Conservation (phyloP, 35 echinoderm and acorn worm genomes). For the Ophiothrix spiculata region DNA sequence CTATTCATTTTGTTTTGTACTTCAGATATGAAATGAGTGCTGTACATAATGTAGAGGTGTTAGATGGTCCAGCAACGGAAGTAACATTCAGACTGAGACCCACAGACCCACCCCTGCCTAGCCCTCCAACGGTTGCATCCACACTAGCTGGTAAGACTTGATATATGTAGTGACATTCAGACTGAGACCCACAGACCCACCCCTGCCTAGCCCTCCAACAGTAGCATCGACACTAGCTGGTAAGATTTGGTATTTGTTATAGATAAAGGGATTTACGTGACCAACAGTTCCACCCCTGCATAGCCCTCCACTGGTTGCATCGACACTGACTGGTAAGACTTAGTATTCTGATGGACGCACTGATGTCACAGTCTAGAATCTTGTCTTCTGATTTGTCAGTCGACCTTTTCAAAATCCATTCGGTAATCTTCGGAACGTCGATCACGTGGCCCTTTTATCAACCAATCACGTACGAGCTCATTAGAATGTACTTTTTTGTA, state of each 20-base stretch:
- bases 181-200: background rate
- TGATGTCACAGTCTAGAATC: too few species aligned
- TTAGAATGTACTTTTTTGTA: too few species aligned
- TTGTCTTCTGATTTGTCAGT: too few species aligned
- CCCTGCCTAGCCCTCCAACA: background rate
- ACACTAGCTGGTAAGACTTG: too few species aligned
- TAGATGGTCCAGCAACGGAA: conserved; percentile 37
- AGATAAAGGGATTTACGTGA: conserved; percentile 2
- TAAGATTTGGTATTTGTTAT: too few species aligned
- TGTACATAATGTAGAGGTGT: conserved; percentile 11
- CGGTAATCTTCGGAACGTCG: too few species aligned
- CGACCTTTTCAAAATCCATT: too few species aligned
- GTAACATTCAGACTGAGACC: conserved; percentile 17
- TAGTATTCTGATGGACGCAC: background rate
- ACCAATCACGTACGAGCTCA: too few species aligned
- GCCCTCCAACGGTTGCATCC: background rate
- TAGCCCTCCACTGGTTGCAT: background rate
- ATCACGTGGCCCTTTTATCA: too few species aligned
- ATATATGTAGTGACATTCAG: conserved; percentile 23
- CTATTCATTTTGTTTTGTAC: too few species aligned
- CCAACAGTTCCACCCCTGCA: background rate
- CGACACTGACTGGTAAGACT: too few species aligned
- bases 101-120: background rate
- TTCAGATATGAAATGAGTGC: background rate
- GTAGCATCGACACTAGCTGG: too few species aligned